Conservation (phyloP, 2,797 vertebrate species). For the Eremophila alpestris region DNA sequence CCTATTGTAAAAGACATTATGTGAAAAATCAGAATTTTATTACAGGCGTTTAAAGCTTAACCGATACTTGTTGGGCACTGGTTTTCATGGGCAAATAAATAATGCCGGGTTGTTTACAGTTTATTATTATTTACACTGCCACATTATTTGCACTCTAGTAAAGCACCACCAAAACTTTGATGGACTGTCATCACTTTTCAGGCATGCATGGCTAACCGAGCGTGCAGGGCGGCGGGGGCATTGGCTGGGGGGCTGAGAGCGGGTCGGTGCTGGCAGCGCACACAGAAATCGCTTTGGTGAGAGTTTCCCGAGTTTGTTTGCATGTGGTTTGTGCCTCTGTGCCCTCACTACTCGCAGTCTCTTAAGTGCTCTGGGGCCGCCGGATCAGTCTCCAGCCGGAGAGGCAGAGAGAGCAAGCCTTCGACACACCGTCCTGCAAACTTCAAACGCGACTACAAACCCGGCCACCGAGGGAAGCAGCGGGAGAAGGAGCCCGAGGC, state of each 20-base stretch:
- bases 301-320: constrained; percentile 12
- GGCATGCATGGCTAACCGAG: constrained; percentile 58
- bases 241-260: background rate
- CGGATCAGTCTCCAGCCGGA: background rate
- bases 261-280: background rate
- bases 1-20: constrained; percentile 74
- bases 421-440: background rate
- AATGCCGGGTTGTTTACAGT: constrained; percentile 56
- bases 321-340: constrained; percentile 30
- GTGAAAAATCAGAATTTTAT: constrained; percentile 69
- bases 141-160: constrained; percentile 58
- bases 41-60: constrained; percentile 38
- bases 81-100: constrained; percentile 49
- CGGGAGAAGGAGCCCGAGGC: background rate
- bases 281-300: background rate
- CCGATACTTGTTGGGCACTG: background rate
- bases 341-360: background rate
- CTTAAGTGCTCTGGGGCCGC: background rate
- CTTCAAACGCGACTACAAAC: background rate
- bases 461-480: background rate
- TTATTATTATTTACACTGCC: constrained; percentile 69
- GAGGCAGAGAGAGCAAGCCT: background rate
- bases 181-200: constrained; percentile 67
- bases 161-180: constrained; percentile 57
- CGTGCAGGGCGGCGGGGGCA: constrained; percentile 1